Evolutionary conservation across 1,140 invertebrate species (phyloP).

Genomic region (Ceratina japonica): DNA sequence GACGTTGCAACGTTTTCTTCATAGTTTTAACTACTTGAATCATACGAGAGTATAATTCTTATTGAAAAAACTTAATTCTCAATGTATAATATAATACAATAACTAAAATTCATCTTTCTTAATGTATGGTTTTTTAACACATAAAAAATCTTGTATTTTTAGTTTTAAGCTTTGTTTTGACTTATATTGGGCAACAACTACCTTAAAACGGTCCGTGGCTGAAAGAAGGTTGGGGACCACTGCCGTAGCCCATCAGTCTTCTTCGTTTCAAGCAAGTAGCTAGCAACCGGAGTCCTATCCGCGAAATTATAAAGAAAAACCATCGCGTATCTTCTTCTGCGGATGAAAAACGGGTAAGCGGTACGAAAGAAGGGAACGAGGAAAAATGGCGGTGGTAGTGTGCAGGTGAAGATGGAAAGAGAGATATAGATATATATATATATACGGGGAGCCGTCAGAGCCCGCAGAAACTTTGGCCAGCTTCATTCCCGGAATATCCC

Average conservation of each 20-base stretch:
- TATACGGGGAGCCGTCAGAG: conserved; percentile 58
- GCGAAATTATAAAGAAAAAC: background rate
- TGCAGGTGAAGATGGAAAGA: conserved; percentile 23
- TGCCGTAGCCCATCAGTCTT: conserved; percentile 28
- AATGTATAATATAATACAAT: no score
- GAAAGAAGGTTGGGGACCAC: no score
- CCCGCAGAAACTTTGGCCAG: conserved; percentile 69
- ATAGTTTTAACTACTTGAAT: no score
- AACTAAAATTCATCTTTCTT: no score
- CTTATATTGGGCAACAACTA: no score
- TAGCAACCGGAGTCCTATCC: background rate
- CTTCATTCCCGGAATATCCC: conserved; percentile 71
- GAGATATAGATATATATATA: background rate
- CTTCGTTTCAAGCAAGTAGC: background rate
- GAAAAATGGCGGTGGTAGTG: conserved; percentile 16
- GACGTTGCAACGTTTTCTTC: no score
- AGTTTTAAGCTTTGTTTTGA: no score
- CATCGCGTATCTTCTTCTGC: conserved; percentile 18
- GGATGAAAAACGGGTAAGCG: conserved; percentile 18
- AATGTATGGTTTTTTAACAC: no score
- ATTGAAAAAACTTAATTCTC: no score
- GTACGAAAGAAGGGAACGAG: conserved; percentile 18
- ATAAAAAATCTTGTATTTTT: no score
- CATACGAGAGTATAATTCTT: no score
- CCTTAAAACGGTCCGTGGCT: no score